phyloP scores from a whole-genome alignment of 2,888 invertebrate species.

The Andrena flavipes region DNA sequence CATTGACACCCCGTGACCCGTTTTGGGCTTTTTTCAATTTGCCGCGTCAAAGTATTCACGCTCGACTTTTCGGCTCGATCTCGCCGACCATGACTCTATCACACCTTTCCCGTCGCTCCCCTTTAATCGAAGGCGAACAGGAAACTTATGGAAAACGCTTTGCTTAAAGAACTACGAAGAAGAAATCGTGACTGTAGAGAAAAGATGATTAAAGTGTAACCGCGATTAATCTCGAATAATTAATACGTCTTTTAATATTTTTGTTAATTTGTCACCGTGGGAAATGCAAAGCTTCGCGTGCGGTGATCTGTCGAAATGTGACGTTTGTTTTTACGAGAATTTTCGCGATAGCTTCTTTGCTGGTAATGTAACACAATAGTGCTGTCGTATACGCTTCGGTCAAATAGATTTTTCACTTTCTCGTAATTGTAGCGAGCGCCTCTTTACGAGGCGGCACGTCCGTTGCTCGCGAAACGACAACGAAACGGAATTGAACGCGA shows the following conservation, averaged over 20 bases:
- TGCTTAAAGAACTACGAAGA: too few species aligned
- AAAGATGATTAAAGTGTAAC: too few species aligned
- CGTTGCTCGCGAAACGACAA: background rate
- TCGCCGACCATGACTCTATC: background rate
- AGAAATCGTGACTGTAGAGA: too few species aligned
- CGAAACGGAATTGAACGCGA: constrained; percentile 16
- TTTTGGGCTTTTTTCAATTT: constrained; percentile 16
- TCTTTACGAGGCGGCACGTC: background rate
- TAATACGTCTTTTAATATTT: background rate
- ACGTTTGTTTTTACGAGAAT: background rate
- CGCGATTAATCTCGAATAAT: too few species aligned
- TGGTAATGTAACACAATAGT: background rate
- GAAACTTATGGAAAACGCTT: background rate
- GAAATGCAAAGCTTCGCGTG: too few species aligned
- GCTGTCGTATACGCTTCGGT: background rate
- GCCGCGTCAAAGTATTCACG: constrained; percentile 32
- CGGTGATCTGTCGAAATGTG: background rate
- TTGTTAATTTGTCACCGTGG: background rate
- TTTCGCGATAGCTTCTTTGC: background rate
- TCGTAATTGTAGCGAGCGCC: constrained; percentile 7
- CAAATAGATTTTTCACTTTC: background rate
- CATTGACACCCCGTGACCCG: constrained; percentile 53
- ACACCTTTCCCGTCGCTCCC: background rate
- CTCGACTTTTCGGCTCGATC: background rate
- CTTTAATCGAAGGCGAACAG: background rate